A percentile compares a stretch with the other conserved stretches of the same genome.
Conservation (phyloP, 2,888 invertebrate genomes). For the Camponotus fellah region DNA sequence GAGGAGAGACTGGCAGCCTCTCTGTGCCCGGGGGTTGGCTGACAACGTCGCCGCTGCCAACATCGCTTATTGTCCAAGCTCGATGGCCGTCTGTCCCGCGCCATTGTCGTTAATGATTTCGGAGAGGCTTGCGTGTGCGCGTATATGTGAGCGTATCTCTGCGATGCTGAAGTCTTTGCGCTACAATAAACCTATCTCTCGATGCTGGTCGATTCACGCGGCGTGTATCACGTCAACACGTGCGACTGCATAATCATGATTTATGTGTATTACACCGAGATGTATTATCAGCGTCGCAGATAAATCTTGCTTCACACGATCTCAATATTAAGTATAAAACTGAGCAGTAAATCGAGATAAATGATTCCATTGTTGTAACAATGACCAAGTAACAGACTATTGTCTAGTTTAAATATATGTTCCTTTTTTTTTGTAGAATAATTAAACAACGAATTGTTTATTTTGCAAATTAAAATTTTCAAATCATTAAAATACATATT, state of each 20-base stretch:
- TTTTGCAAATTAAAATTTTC: not conserved
- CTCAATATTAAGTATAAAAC: not conserved
- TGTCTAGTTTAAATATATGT: not conserved
- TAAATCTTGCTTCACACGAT: not conserved
- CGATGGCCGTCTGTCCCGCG: conserved; percentile 78
- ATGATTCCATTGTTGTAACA: not conserved
- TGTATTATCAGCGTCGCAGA: conserved; percentile 8
- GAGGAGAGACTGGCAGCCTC: conserved; percentile 59
- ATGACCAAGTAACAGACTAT: no score
- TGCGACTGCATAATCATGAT: conserved; percentile 61
- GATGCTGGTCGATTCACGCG: conserved; percentile 37
- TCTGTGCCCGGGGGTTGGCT: conserved; percentile 65
- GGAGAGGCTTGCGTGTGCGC: conserved; percentile 59
- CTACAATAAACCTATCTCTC: conserved; percentile 68
- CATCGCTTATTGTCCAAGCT: conserved; percentile 75
- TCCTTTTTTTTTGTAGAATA: not conserved
- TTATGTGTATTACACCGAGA: conserved; percentile 48
- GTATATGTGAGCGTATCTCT: not conserved
- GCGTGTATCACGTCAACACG: conserved; percentile 29
- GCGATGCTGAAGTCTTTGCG: conserved; percentile 20
- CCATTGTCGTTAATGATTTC: conserved; percentile 76
- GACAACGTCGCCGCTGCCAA: conserved; percentile 64
- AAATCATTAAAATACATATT: not conserved
- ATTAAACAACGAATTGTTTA: not conserved
- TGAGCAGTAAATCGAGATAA: not conserved